Conservation (phyloP, 2,888 invertebrate species). For the Hololepta plana region DNA sequence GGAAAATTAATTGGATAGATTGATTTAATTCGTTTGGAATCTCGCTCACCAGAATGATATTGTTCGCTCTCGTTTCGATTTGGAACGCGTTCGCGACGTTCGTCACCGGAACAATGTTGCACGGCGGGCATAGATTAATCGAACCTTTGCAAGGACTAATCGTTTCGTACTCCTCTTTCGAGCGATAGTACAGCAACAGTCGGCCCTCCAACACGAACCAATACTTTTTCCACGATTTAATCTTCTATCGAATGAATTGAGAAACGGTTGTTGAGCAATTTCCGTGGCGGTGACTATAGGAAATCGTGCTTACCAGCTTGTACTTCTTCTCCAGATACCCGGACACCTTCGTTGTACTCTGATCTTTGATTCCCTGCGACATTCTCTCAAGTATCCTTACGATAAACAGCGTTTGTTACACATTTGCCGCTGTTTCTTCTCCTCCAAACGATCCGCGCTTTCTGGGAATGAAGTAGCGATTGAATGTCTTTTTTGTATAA, state of each 20-base stretch:
- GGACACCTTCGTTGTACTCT: constrained; percentile 28
- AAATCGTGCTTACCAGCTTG: constrained; percentile 30
- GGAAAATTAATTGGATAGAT: constrained; percentile 2
- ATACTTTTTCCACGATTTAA: constrained; percentile 31
- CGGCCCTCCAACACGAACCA: constrained; percentile 37
- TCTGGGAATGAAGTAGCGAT: no score
- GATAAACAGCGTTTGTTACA: no score
- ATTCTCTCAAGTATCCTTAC: neutral
- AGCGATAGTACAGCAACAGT: constrained; percentile 32
- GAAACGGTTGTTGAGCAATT: constrained; percentile 1
- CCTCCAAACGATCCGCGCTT: no score
- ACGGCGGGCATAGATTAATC: constrained; percentile 30
- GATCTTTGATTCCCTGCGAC: no score
- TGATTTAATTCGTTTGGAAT: constrained; percentile 1
- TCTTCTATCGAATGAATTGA: constrained; percentile 22
- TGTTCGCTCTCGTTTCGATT: constrained; percentile 27
- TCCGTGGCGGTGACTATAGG: constrained; percentile 3
- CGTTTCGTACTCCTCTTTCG: constrained; percentile 31
- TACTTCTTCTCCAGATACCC: constrained; percentile 33
- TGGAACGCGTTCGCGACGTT: constrained; percentile 23
- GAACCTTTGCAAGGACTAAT: constrained; percentile 33
- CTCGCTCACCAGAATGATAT: constrained; percentile 26
- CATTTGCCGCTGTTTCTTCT: no score
- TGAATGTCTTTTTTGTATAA: no score
- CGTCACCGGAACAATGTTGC: constrained; percentile 23